These are phyloP conservation scores for Lanius collurio DNA, from an alignment of 2,113 vertebrate species.

Conservation along the genomic window DNA sequence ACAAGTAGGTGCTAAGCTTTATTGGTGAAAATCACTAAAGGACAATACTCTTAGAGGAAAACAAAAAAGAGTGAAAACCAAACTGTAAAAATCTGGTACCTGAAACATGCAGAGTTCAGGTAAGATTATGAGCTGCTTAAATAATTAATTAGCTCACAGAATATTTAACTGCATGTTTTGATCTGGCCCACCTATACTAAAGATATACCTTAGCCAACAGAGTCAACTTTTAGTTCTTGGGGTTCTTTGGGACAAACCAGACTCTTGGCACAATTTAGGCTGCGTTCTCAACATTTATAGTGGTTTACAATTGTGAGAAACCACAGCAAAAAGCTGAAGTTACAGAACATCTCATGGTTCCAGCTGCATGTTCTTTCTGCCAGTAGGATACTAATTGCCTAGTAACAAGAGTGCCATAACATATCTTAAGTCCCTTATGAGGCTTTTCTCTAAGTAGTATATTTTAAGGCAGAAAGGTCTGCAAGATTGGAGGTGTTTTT, in stretches of 20 bases:
- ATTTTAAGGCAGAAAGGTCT: background rate
- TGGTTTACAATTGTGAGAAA: background rate
- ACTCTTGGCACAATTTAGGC: background rate
- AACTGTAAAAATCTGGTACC: background rate
- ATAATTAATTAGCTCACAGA: background rate
- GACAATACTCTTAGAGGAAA: background rate
- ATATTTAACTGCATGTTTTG: background rate
- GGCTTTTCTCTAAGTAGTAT: background rate
- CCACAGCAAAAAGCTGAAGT: background rate
- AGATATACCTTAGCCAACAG: background rate
- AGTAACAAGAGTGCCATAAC: background rate
- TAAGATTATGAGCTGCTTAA: background rate
- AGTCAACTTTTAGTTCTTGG: background rate
- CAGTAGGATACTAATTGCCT: background rate
- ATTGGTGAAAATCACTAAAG: background rate
- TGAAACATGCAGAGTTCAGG: background rate
- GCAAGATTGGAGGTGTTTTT: rapidly evolving
- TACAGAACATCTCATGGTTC: background rate
- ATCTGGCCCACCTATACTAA: background rate
- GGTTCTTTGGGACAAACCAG: background rate
- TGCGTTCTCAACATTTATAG: background rate
- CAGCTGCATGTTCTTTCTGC: background rate
- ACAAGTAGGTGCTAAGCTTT: background rate
- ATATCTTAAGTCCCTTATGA: background rate
- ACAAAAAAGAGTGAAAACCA: background rate